These are phyloP conservation scores for Larimichthys crocea DNA, from an alignment of 2,113 vertebrate genomes.

Conservation along the genomic window DNA sequence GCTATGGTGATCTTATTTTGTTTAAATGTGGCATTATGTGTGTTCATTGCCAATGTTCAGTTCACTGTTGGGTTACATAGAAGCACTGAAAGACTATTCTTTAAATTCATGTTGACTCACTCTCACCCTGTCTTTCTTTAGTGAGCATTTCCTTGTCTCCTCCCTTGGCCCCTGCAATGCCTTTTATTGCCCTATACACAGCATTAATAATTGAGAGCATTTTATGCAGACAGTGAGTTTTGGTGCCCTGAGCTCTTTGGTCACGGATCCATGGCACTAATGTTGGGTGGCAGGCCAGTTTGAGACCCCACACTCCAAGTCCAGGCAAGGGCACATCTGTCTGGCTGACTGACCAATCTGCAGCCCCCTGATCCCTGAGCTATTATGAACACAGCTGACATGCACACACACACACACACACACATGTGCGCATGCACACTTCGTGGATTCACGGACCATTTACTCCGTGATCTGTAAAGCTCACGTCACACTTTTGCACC, in stretches of 20 bases:
- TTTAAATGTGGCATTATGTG: not conserved
- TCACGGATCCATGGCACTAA: conserved; percentile 66
- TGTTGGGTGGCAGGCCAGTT: conserved; percentile 62
- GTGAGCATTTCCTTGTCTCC: conserved; percentile 9
- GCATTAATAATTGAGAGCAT: conserved; percentile 70
- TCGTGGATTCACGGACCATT: conserved; percentile 55
- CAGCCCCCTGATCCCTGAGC: conserved; percentile 44
- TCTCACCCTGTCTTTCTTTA: not conserved
- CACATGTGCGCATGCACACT: conserved; percentile 12
- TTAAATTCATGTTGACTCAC: not conserved
- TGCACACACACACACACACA: not conserved
- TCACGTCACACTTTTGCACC: conserved; percentile 41
- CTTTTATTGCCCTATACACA: conserved; percentile 49
- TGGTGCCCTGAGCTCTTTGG: conserved; percentile 59
- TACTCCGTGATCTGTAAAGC: conserved; percentile 38
- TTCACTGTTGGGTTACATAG: too few relatives aligned
- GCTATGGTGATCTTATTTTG: conserved; percentile 27
- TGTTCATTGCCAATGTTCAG: not conserved
- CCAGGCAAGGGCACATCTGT: conserved; percentile 64
- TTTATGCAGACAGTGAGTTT: conserved; percentile 65
- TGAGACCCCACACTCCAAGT: conserved; percentile 48
- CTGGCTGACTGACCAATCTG: conserved; percentile 61
- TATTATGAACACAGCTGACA: conserved; percentile 50
- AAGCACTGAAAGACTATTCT: not conserved
- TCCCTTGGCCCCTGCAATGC: conserved; percentile 30